Percentiles rank a stretch among this genome's conserved stretches.
phyloP scores from a whole-genome alignment of 2,888 invertebrate genomes.

The Sisyra terminalis region DNA sequence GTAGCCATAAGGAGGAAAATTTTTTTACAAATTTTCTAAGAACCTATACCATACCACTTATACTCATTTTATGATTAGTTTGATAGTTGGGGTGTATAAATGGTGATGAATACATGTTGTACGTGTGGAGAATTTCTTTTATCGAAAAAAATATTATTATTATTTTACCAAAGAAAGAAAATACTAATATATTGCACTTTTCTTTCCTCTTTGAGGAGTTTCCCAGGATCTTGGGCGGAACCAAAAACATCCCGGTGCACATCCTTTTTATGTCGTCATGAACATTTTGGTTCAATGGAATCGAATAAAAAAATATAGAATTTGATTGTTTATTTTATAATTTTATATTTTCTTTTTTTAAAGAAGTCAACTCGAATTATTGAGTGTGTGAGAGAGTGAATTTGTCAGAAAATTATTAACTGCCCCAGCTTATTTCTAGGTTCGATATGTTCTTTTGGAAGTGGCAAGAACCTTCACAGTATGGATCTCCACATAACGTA shows the following conservation, averaged over 20 bases:
- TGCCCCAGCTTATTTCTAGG: conserved; percentile 45
- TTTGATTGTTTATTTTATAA: not conserved
- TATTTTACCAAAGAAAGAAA: conserved; percentile 1
- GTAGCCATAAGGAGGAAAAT: not conserved
- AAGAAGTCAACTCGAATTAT: conserved; percentile 4
- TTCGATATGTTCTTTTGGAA: conserved; percentile 29
- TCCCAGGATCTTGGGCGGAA: conserved; percentile 9
- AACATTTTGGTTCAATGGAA: no score
- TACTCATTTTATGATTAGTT: not conserved
- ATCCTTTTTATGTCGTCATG: conserved; percentile 1
- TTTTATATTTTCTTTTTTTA: not conserved
- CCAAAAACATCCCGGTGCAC: conserved; percentile 1
- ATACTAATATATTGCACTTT: conserved; percentile 18
- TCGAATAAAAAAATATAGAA: not conserved
- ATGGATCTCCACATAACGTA: conserved; percentile 26
- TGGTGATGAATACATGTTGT: conserved; percentile 16
- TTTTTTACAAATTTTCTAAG: not conserved
- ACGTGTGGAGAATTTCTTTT: conserved; percentile 3
- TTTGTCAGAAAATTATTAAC: conserved; percentile 39
- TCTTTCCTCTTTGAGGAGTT: conserved; percentile 17
- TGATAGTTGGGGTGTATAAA: conserved; percentile 23
- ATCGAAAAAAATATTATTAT: not conserved
- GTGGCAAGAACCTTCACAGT: conserved; percentile 20
- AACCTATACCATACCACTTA: not conserved
- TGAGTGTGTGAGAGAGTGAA: conserved; percentile 30